These are phyloP conservation scores for Ptilonorhynchus violaceus DNA, from an alignment of 2,113 vertebrate species.

Conservation along the genomic window DNA sequence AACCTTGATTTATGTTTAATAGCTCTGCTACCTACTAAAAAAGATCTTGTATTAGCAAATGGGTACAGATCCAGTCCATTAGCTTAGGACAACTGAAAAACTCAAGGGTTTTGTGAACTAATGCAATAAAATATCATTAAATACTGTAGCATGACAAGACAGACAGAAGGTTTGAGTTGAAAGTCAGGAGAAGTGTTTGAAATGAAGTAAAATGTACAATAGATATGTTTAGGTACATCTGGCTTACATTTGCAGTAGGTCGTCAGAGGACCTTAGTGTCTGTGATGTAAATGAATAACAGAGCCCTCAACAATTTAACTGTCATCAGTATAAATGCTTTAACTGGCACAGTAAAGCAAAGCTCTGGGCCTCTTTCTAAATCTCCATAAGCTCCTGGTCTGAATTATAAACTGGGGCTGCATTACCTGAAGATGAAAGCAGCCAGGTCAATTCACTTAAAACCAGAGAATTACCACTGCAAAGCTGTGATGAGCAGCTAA, in stretches of 20 bases:
- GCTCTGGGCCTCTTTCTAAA: slow-evolving; percentile 63
- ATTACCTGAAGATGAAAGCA: slow-evolving; percentile 84
- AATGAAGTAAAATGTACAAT: slow-evolving; percentile 75
- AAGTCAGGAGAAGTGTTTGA: slow-evolving; percentile 72
- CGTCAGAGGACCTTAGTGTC: slow-evolving; percentile 78
- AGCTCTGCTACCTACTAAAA: slow-evolving; percentile 66
- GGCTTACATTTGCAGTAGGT: slow-evolving; percentile 85
- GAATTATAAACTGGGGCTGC: slow-evolving; percentile 69
- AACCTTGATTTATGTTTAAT: slow-evolving; percentile 67
- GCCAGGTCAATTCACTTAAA: slow-evolving; percentile 73
- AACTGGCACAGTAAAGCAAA: slow-evolving; percentile 71
- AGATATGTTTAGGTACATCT: slow-evolving; percentile 80
- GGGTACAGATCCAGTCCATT: slow-evolving; percentile 78
- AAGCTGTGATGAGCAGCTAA: slow-evolving; percentile 77
- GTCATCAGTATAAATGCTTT: slow-evolving; percentile 83
- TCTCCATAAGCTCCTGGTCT: slow-evolving; percentile 76
- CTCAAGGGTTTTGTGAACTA: slow-evolving; percentile 74
- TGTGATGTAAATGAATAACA: slow-evolving; percentile 88
- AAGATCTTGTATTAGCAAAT: slow-evolving; percentile 75
- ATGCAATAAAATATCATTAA: slow-evolving; percentile 80
- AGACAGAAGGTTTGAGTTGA: slow-evolving; percentile 74
- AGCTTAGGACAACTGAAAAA: slow-evolving; percentile 72
- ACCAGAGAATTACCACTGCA: slow-evolving; percentile 67
- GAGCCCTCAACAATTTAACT: slow-evolving; percentile 86
- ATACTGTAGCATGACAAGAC: slow-evolving; percentile 73